These are phyloP conservation scores for Amiota communis DNA, from an alignment of 2,888 invertebrate species.

Conservation along the genomic window DNA sequence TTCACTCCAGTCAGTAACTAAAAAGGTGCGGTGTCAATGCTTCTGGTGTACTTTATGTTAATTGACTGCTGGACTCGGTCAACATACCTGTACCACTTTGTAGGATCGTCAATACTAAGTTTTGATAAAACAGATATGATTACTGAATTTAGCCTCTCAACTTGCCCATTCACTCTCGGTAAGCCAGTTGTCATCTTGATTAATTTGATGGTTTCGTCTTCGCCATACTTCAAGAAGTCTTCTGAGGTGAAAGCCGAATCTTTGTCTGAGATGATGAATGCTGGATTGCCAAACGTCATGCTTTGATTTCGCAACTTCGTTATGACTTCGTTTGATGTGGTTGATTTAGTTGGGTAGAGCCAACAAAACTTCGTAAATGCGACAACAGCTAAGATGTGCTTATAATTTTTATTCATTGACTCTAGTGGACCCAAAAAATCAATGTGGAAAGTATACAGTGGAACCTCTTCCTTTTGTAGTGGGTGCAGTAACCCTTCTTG, in stretches of 20 bases:
- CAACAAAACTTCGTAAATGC: slow-evolving; percentile 64
- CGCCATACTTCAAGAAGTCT: slow-evolving; percentile 49
- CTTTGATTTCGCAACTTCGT: slow-evolving; percentile 56
- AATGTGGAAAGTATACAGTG: no score
- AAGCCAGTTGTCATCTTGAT: slow-evolving; percentile 49
- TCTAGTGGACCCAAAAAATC: slow-evolving; percentile 36
- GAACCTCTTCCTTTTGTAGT: no score
- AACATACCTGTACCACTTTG: no score
- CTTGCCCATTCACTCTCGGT: no score
- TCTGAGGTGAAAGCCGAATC: slow-evolving; percentile 57
- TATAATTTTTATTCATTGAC: slow-evolving; percentile 51
- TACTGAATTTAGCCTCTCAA: no score
- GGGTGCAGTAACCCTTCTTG: slow-evolving; percentile 29
- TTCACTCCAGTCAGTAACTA: slow-evolving; percentile 10
- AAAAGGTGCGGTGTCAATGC: no score
- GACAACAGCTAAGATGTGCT: slow-evolving; percentile 62
- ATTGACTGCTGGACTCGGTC: no score
- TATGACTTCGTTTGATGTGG: slow-evolving; percentile 58
- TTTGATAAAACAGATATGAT: no score
- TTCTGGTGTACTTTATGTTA: no score
- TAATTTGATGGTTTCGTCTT: slow-evolving; percentile 62
- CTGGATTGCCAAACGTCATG: slow-evolving; percentile 66
- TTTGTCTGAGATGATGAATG: slow-evolving; percentile 58
- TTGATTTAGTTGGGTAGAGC: slow-evolving; percentile 55
- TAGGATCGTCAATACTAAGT: no score